These are phyloP conservation scores for Morus bassanus DNA, from an alignment of 2,797 vertebrate species.

Conservation along the genomic window DNA sequence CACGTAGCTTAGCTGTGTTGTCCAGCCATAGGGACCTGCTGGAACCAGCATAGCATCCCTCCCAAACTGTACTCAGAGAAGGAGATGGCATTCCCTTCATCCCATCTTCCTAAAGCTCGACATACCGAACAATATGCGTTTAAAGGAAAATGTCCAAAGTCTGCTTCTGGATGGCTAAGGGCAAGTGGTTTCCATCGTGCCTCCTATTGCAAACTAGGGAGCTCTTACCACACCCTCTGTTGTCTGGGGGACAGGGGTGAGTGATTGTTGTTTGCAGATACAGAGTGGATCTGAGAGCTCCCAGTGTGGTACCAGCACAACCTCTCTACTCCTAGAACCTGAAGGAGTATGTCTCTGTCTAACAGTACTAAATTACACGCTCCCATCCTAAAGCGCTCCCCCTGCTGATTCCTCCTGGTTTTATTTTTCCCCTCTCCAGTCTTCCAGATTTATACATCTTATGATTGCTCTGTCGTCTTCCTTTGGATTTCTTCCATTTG, in stretches of 20 bases:
- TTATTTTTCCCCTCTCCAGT: not conserved
- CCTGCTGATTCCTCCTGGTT: not conserved
- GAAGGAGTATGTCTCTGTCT: not conserved
- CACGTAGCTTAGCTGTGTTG: not conserved
- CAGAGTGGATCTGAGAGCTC: not conserved
- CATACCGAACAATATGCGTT: not conserved
- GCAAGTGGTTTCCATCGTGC: not conserved
- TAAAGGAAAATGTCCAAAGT: not conserved
- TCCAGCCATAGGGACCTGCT: not conserved
- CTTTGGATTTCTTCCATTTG: not conserved
- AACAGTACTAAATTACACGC: not conserved
- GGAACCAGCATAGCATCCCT: not conserved
- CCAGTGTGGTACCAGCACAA: not conserved
- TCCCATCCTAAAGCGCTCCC: rapidly evolving
- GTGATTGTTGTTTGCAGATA: not conserved
- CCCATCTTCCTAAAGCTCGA: not conserved
- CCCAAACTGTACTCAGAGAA: not conserved
- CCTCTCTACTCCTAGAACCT: not conserved
- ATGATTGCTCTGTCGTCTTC: rapidly evolving
- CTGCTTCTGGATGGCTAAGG: not conserved
- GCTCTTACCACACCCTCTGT: not conserved
- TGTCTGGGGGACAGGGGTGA: rapidly evolving
- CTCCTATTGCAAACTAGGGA: not conserved
- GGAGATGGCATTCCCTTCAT: not conserved
- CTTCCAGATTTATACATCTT: not conserved